These are phyloP conservation scores for Plutomurus gul DNA, from an alignment of 1,140 invertebrate species.

Conservation along the genomic window DNA sequence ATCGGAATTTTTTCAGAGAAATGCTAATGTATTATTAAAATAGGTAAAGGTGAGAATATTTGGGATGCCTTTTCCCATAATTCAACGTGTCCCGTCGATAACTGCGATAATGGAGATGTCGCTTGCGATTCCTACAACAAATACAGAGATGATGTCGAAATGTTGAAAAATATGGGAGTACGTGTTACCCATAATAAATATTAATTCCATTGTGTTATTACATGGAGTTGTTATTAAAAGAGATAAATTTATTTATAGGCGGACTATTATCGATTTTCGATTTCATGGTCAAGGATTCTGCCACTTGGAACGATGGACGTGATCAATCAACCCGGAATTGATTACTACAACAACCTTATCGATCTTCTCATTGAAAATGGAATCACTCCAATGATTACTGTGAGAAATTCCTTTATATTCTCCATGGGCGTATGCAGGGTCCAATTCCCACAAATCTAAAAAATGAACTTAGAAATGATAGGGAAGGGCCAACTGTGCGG, in stretches of 20 bases:
- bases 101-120: conserved; percentile 61
- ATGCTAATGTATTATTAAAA: not conserved
- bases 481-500: no score
- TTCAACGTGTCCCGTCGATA: conserved; percentile 57
- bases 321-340: conserved; percentile 56
- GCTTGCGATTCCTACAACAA: conserved; percentile 53
- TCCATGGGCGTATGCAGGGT: not conserved
- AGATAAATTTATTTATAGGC: conserved; percentile 59
- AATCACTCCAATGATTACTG: conserved; percentile 53
- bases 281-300: conserved; percentile 56
- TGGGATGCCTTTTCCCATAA: conserved; percentile 33
- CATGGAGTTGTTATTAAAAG: no score
- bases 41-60: conserved; percentile 38
- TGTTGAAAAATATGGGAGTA: conserved; percentile 56
- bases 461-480: no score
- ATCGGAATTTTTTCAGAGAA: no score
- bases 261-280: conserved; percentile 53
- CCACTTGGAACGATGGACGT: conserved; percentile 52
- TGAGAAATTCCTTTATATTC: not conserved
- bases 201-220: not conserved
- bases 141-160: conserved; percentile 50
- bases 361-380: conserved; percentile 49
- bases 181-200: no score
- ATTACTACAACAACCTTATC: conserved; percentile 56
- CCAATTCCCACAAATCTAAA: not conserved